A percentile compares a stretch with the other conserved stretches of the same genome.
Conservation (phyloP, 2,113 vertebrate genomes). For the Brachyhypopomus occidentalis region DNA sequence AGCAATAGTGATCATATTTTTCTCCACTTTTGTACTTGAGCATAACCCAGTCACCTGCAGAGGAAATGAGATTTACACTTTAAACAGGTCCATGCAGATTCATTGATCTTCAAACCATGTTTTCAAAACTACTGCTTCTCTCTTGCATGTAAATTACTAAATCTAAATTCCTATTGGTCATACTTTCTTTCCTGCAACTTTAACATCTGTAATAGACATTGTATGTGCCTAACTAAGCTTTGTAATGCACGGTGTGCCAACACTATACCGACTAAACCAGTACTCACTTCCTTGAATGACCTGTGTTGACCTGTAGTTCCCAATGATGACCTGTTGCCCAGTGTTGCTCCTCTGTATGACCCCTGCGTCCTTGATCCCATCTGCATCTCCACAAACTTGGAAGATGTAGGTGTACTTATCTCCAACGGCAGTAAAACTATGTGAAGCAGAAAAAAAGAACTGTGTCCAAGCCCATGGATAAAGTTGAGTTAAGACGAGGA, state of each 20-base stretch:
- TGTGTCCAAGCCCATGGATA: neutral
- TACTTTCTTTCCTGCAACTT: neutral
- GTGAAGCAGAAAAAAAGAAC: neutral
- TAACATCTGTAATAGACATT: neutral
- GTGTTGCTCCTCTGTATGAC: constrained; percentile 75
- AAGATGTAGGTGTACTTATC: constrained; percentile 76
- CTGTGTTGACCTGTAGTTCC: constrained; percentile 81
- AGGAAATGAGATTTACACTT: constrained; percentile 9
- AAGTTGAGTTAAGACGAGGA: neutral
- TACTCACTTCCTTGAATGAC: constrained; percentile 86
- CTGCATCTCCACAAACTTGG: constrained; percentile 84
- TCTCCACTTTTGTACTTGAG: constrained; percentile 84
- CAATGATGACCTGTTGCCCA: constrained; percentile 69
- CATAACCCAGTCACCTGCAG: constrained; percentile 91
- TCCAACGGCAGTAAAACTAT: constrained; percentile 20
- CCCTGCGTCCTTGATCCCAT: constrained; percentile 70
- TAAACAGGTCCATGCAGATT: neutral
- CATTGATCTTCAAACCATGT: neutral
- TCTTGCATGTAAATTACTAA: too few species aligned
- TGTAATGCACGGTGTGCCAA: neutral
- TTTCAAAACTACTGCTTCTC: too few species aligned
- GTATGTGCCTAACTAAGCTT: neutral
- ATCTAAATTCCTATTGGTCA: neutral
- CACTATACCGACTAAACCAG: neutral
- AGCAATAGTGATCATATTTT: constrained; percentile 79